phyloP scores from a whole-genome alignment of 2,797 vertebrate genomes.

The Glossophaga mutica region DNA sequence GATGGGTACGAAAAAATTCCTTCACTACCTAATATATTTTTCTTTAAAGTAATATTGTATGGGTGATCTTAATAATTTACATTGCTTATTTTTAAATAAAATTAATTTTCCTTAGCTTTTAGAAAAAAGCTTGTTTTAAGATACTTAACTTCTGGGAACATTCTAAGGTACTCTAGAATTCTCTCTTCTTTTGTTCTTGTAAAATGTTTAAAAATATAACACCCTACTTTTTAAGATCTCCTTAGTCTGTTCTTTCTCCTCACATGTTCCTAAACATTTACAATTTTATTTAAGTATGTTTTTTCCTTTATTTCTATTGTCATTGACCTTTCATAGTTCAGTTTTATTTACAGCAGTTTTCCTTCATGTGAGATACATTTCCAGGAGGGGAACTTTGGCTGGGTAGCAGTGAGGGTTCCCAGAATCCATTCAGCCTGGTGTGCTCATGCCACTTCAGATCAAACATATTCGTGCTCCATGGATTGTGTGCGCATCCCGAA shows the following conservation, averaged over 20 bases:
- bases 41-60: not conserved
- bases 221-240: not conserved
- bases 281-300: not conserved
- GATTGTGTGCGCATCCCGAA: accelerated
- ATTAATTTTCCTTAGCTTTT: not conserved
- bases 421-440: not conserved
- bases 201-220: not conserved
- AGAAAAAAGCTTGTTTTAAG: not conserved
- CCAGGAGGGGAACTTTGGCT: not conserved
- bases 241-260: not conserved
- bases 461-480: not conserved
- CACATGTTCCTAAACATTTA: not conserved
- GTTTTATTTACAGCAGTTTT: not conserved
- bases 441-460: not conserved
- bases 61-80: not conserved
- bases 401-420: not conserved
- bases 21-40: not conserved
- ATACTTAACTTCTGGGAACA: not conserved
- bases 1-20: slow-evolving; percentile 77
- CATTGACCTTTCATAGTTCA: not conserved
- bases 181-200: not conserved
- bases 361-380: not conserved
- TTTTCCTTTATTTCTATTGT: not conserved
- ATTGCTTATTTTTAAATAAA: not conserved
- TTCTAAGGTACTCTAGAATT: not conserved